phyloP scores from a whole-genome alignment of 2,797 vertebrate genomes.

The Chelonia mydas region DNA sequence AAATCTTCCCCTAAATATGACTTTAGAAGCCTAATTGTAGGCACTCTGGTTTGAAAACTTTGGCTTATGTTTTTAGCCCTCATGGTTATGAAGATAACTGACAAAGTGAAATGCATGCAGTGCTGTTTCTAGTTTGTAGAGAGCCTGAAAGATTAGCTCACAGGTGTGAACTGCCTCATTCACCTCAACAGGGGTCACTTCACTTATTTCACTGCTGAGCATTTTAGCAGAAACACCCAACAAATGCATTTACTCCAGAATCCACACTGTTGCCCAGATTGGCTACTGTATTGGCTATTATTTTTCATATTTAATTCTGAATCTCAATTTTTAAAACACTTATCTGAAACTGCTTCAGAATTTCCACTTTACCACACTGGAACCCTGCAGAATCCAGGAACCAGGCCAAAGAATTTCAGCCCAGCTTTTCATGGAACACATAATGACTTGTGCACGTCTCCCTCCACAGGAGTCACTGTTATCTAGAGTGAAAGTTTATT shows the following conservation, averaged over 20 bases:
- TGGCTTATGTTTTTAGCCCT: not conserved
- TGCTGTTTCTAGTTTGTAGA: not conserved
- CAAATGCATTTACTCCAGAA: not conserved
- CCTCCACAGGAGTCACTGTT: not conserved
- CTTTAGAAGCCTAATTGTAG: not conserved
- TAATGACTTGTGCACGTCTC: not conserved
- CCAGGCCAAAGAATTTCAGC: not conserved
- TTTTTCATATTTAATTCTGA: not conserved
- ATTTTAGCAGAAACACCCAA: not conserved
- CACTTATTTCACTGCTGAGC: not conserved
- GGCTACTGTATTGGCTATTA: not conserved
- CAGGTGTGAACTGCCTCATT: not conserved
- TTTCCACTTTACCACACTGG: not conserved
- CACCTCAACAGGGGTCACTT: not conserved
- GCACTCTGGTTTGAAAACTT: not conserved
- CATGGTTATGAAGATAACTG: not conserved
- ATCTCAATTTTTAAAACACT: not conserved
- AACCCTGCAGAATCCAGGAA: not conserved
- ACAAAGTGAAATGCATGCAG: not conserved
- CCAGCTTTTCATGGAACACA: not conserved
- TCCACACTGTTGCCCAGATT: not conserved
- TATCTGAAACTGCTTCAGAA: not conserved
- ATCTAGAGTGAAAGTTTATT: not conserved
- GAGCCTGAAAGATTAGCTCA: not conserved
- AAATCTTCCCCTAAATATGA: not conserved